Evolutionary conservation across 2,888 invertebrate species (phyloP), one percentile per base, ranked within the genome.

Genomic region (Agrochola lota): DNA sequence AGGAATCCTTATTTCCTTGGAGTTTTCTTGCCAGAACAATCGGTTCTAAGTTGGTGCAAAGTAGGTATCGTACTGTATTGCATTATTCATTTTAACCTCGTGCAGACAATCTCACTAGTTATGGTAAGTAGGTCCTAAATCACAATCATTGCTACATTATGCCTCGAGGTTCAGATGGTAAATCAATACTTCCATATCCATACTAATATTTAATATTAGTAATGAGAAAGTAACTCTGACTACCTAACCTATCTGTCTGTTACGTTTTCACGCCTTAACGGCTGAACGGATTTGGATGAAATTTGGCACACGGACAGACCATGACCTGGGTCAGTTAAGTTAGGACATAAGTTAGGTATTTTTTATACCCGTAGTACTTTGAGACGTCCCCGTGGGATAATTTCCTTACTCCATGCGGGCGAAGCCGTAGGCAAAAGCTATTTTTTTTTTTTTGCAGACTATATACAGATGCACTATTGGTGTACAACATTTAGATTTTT

Each of bases 401-500:
- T 66, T 74, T 74, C 7, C 1, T 1, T 40, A 20, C 3, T 43
- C 20, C 3, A 43, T 17, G n/a, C 20, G 20, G n/a, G 7, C 26
- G 12, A 30, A 40, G 23, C 63, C 35, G 1, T 4, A 23, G 2
- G 15, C 3, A 35, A 67, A 64, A 40, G 17, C n/a, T 4, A 30
- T 1, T 20, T 6, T 2, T 2, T 26, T 8, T 26, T 67, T 30
- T 52, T 68, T 68, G 15, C 55, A 68, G 68, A 0, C 68, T 1
- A 1, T 23, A 1, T 68, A 68, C 23, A 55, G 15, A 52, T 6
- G 23, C 0, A 17, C 15, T 9, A 3, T 52, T 5, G 8, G 68
- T 17, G 30, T 30, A 60, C 59, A 52, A 23, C 30, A 68, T 68
- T 68, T 68, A 68, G 55, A 68, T 55, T 30, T 15, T 15, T 68